These are phyloP conservation scores for Catalaphyllia jardinei DNA, from an alignment of 64 coral and sea anemone species.

Conservation along the genomic window DNA sequence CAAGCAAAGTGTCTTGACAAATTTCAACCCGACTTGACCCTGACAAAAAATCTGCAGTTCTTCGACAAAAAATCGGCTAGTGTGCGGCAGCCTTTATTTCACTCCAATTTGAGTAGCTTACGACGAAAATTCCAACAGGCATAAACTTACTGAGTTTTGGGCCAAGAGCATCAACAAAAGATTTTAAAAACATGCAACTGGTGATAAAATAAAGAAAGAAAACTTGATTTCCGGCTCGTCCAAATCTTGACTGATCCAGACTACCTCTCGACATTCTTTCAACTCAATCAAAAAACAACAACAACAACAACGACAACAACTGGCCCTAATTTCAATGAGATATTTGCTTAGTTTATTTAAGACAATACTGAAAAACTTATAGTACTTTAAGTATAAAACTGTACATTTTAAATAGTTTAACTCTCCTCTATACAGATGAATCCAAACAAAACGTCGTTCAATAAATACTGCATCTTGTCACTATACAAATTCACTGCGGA, in stretches of 20 bases:
- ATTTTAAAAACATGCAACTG: too few species aligned
- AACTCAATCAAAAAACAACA: not conserved
- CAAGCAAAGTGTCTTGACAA: too few species aligned
- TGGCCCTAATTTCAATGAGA: not conserved
- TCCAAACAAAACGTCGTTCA: not conserved
- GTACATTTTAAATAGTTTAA: slow-evolving; percentile 17
- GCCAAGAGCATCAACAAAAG: too few species aligned
- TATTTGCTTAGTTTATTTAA: not conserved
- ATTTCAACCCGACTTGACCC: too few species aligned
- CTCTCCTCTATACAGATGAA: not conserved
- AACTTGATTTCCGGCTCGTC: too few species aligned
- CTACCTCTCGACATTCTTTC: not conserved
- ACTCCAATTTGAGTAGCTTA: too few species aligned
- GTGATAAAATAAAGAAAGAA: too few species aligned
- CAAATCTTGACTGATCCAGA: not conserved
- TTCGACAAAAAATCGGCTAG: too few species aligned
- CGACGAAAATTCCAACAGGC: too few species aligned
- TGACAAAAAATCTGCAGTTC: too few species aligned
- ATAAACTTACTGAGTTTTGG: too few species aligned
- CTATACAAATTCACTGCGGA: not conserved
- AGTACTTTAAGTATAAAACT: slow-evolving; percentile 7
- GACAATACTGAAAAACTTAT: not conserved
- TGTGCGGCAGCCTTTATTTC: too few species aligned
- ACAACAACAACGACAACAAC: not conserved
- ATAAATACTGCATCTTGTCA: not conserved